Base-by-base conservation (phyloP, 1,140 invertebrate species). In the Hycleus cichorii region DNA sequence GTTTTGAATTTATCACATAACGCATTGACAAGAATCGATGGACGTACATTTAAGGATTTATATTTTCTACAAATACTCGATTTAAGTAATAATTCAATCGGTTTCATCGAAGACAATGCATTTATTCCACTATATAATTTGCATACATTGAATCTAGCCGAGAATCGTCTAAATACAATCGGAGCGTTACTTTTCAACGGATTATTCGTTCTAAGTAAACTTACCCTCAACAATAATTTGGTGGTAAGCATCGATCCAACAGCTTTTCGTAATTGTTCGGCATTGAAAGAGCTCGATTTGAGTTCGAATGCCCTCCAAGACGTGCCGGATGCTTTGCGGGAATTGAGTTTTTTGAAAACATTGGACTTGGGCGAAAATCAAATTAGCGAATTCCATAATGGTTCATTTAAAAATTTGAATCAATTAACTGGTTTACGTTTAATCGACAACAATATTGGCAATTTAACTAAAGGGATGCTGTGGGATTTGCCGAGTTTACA, bases 261-360 rank as follows among this genome's bases (percentile, higher is more conserved):
- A 63, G 87, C 93, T n/a, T 95, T 95, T 68, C 85, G 84, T 74
- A 97, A 93, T 75, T 90, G 90, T 68, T 92, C 90, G 3, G 89
- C 89, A 64, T 76, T 95, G n/a, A 91, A 91, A 74, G 91, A 94
- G 66, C 76, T 97, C 3, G 90, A 93, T 76, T 77, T 96, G 24
- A 89, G 90, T 68, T 86, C 88, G 11, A 97, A 97, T 76, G 82
- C 86, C 61, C 74, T 96, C 47, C 78, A 82, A 47, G 78, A 84
- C 47, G 85, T 97, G 39, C 93, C 94, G 2, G 83, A 87, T 58
- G 90, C 91, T 3, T 69, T 95, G 8, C 83, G 87, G 70, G 88
- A 90, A 68, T 75, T 93, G 32, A 82, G 88, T 39, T 88, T 90
- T 68, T 74, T 96, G 54, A 90, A 90, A 69, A 93, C 87, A 2